phyloP scores from a whole-genome alignment of 2,888 invertebrate species.

The Lithodes maja region DNA sequence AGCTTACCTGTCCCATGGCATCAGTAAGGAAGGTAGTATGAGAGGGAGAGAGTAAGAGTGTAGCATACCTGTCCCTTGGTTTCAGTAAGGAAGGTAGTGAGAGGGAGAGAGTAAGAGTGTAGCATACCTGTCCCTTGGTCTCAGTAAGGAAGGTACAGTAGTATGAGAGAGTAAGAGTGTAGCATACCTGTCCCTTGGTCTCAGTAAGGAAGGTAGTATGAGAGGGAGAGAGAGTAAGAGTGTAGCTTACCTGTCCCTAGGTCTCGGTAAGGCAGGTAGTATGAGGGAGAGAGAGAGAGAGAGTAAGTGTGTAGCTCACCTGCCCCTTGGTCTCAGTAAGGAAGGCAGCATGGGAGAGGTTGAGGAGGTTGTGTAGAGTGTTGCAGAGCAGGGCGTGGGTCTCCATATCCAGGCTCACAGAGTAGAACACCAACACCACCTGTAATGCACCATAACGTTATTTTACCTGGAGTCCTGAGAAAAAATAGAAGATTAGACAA shows the following conservation, averaged over 20 bases:
- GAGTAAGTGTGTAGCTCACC: constrained; percentile 24
- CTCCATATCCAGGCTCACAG: constrained; percentile 53
- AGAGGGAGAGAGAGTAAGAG: not conserved
- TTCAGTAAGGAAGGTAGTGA: not conserved
- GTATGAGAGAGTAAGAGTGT: not conserved
- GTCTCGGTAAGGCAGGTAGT: not conserved
- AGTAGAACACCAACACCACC: constrained; percentile 65
- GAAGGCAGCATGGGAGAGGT: constrained; percentile 55
- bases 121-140: not conserved
- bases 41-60: not conserved
- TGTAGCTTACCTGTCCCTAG: not conserved
- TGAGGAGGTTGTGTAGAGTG: constrained; percentile 66
- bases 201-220: constrained; percentile 47
- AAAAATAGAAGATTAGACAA: too few species aligned
- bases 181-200: constrained; percentile 41
- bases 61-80: not conserved
- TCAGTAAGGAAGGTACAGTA: not conserved
- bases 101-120: not conserved
- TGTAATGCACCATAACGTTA: not conserved
- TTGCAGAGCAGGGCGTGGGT: constrained; percentile 61
- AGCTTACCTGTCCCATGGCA: not conserved
- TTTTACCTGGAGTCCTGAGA: too few species aligned
- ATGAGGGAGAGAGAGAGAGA: not conserved
- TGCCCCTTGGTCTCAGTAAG: constrained; percentile 42
- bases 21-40: not conserved